Evolutionary conservation across 2,888 invertebrate genomes (phyloP).

Genomic region (Athetis lepigone): DNA sequence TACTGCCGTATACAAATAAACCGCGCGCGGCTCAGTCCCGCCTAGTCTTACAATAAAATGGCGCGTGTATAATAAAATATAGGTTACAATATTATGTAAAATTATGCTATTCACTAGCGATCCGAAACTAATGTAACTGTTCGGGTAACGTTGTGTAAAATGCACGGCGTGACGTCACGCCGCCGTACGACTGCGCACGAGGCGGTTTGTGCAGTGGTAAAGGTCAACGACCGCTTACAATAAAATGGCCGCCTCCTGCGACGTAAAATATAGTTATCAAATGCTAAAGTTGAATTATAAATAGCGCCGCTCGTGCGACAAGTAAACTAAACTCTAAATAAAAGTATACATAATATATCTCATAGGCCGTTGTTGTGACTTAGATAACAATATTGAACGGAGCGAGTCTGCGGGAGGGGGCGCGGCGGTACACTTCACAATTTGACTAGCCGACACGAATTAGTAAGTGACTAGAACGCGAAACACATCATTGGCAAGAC

Average conservation of each 20-base stretch:
- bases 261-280: conserved; percentile 74
- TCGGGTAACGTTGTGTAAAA: conserved; percentile 84
- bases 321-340: conserved; percentile 78
- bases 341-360: conserved; percentile 79
- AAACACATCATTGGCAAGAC: conserved; percentile 87
- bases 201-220: conserved; percentile 57
- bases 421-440: conserved; percentile 58
- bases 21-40: conserved; percentile 13
- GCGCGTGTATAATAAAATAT: conserved; percentile 77
- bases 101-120: conserved; percentile 85
- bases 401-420: conserved; percentile 57
- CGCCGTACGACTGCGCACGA: conserved; percentile 26
- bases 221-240: conserved; percentile 71
- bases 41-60: conserved; percentile 71
- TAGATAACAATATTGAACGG: conserved; percentile 74
- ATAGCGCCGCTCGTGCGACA: conserved; percentile 74
- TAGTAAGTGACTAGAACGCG: conserved; percentile 88
- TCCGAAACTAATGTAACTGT: conserved; percentile 84
- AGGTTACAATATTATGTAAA: conserved; percentile 75
- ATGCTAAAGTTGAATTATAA: conserved; percentile 83
- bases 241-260: conserved; percentile 73
- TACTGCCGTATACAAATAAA: conserved; percentile 54
- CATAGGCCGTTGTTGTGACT: conserved; percentile 87
- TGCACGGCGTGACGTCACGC: conserved; percentile 73
- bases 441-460: conserved; percentile 89